Evolutionary conservation across 2,113 vertebrate species (phyloP).

Genomic region (Neolamprologus sp.): DNA sequence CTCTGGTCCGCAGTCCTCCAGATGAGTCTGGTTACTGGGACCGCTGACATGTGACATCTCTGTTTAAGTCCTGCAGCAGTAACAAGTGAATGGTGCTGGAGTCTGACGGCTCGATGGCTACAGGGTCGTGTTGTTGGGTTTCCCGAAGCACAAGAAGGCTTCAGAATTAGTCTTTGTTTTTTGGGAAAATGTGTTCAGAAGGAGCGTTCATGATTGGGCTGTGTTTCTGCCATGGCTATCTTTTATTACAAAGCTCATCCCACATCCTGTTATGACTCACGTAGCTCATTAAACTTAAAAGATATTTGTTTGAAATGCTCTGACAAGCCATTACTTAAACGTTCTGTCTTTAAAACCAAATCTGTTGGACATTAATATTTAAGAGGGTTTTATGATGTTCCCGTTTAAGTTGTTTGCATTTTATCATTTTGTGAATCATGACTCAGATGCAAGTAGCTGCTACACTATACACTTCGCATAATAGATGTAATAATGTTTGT

Average conservation of each 20-base stretch:
- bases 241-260: constrained; percentile 22
- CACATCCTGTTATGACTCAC: constrained; percentile 5
- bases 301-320: constrained; percentile 3
- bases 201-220: not conserved
- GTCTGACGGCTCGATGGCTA: not conserved
- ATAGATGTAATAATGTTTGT: constrained; percentile 25
- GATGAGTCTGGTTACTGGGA: constrained; percentile 30
- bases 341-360: constrained; percentile 34
- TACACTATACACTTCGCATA: not conserved
- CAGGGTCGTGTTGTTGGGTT: not conserved
- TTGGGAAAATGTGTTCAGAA: not conserved
- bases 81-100: not conserved
- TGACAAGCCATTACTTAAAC: constrained; percentile 15
- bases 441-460: not conserved
- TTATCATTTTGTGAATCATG: constrained; percentile 38
- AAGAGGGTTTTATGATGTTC: constrained; percentile 20
- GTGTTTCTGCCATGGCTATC: not conserved
- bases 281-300: constrained; percentile 3
- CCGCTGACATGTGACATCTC: constrained; percentile 29
- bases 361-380: constrained; percentile 55
- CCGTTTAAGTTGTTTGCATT: constrained; percentile 42
- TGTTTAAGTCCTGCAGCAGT: not conserved
- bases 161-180: not conserved
- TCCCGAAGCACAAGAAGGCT: not conserved
- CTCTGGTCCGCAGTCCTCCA: not conserved